Conservation (phyloP, 2,797 vertebrate species). For the Sylvia borin region DNA sequence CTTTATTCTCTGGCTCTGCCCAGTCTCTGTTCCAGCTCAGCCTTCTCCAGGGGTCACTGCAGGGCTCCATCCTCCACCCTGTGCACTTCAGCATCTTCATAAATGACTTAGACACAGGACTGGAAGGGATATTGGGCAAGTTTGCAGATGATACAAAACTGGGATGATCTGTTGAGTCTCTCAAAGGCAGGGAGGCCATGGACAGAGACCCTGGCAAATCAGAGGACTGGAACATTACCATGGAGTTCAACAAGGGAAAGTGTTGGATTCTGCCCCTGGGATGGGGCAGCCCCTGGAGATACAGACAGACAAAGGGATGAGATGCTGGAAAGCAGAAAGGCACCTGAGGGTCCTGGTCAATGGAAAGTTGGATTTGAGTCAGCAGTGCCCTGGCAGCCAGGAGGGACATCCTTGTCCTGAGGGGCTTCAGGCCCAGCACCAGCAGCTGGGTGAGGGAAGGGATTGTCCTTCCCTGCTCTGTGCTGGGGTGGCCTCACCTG, state of each 20-base stretch:
- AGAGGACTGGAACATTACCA: neutral
- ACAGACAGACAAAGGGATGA: neutral
- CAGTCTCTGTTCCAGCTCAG: too few species aligned
- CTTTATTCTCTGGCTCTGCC: too few species aligned
- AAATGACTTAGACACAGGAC: fast-evolving
- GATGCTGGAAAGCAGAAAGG: neutral
- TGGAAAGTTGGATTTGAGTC: neutral
- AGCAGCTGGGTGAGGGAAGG: neutral
- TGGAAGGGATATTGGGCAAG: neutral
- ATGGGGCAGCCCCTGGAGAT: neutral
- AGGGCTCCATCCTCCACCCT: neutral
- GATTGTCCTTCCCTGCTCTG: neutral
- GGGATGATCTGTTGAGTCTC: neutral
- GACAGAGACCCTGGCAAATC: neutral
- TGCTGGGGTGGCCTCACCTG: neutral
- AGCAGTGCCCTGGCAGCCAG: neutral
- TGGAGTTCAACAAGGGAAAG: neutral
- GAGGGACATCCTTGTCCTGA: neutral
- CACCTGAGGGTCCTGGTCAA: neutral
- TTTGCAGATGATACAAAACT: fast-evolving
- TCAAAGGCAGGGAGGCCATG: neutral
- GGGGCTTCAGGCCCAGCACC: neutral
- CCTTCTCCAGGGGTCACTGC: too few species aligned
- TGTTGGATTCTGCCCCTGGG: neutral
- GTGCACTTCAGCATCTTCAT: fast-evolving